These are phyloP conservation scores for Clarias batrachus DNA, from an alignment of 2,113 vertebrate genomes.

Conservation along the genomic window DNA sequence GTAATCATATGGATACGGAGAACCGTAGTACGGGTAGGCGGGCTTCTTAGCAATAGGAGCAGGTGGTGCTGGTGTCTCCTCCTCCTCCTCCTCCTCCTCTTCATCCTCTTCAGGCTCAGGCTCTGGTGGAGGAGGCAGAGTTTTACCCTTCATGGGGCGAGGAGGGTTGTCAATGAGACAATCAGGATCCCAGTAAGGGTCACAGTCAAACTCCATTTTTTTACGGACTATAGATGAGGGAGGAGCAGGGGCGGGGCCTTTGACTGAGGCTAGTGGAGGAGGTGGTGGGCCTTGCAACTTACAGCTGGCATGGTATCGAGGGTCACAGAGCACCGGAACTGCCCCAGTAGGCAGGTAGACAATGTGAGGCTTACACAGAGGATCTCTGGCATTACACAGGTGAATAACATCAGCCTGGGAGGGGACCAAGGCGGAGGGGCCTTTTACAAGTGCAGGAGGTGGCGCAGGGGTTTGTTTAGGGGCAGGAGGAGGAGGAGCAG, in stretches of 20 bases:
- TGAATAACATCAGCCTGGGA: conserved; percentile 71
- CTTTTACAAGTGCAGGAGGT: conserved; percentile 43
- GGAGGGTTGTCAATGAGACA: conserved; percentile 75
- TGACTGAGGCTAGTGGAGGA: conserved; percentile 45
- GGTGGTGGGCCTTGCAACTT: conserved; percentile 53
- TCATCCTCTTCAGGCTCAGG: conserved; percentile 58
- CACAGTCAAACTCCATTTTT: conserved; percentile 76
- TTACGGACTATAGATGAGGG: conserved; percentile 63
- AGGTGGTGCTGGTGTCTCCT: conserved; percentile 57
- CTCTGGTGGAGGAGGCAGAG: conserved; percentile 45
- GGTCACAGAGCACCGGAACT: conserved; percentile 74
- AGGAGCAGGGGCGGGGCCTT: conserved; percentile 44
- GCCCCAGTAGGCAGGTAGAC: conserved; percentile 74
- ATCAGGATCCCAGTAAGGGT: conserved; percentile 80
- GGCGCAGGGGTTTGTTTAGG: conserved; percentile 46
- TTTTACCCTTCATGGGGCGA: conserved; percentile 64
- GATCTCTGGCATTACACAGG: conserved; percentile 75
- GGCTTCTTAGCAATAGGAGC: conserved; percentile 62
- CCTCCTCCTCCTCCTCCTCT: conserved; percentile 59
- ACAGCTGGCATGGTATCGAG: conserved; percentile 72
- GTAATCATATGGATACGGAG: conserved; percentile 63
- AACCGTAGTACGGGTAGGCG: conserved; percentile 51
- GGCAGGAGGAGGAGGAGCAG: conserved; percentile 49
- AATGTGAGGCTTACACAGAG: conserved; percentile 76
- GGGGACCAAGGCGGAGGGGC: conserved; percentile 52